Percentiles rank a stretch among this genome's conserved stretches.
phyloP scores from a whole-genome alignment of 2,797 vertebrate species.

The Nasua narica region DNA sequence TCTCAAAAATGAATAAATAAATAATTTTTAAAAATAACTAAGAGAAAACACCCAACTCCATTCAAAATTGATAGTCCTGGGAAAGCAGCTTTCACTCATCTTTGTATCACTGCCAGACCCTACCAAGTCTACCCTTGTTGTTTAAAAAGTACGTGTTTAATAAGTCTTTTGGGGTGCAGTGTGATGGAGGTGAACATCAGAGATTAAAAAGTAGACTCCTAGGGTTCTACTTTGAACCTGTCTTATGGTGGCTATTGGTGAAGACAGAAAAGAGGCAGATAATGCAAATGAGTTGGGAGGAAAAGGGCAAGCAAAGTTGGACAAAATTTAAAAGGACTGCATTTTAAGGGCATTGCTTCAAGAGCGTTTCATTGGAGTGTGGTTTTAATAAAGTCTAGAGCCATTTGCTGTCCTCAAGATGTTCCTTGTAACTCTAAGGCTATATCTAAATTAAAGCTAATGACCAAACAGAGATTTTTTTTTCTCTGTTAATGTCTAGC shows the following conservation, averaged over 20 bases:
- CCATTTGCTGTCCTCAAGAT: slow-evolving; percentile 54
- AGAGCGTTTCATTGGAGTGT: slow-evolving; percentile 46
- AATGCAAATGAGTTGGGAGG: background rate
- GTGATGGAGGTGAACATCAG: background rate
- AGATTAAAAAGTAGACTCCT: background rate
- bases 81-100: background rate
- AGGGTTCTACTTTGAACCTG: background rate
- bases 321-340: background rate
- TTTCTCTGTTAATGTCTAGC: slow-evolving; percentile 29
- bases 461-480: slow-evolving; percentile 45
- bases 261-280: background rate
- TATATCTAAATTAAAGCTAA: slow-evolving; percentile 70
- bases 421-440: slow-evolving; percentile 45
- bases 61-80: background rate
- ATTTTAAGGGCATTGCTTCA: slow-evolving; percentile 23
- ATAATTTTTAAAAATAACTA: background rate
- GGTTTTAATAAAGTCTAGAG: slow-evolving; percentile 68
- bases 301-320: background rate
- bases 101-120: background rate
- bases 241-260: background rate
- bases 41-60: background rate
- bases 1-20: background rate
- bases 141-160: background rate
- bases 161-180: background rate
- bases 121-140: background rate